Percentiles rank a stretch among this genome's conserved stretches.
Evolutionary conservation across 2,113 vertebrate genomes (phyloP).

Genomic region (Nannobrachium achirus): DNA sequence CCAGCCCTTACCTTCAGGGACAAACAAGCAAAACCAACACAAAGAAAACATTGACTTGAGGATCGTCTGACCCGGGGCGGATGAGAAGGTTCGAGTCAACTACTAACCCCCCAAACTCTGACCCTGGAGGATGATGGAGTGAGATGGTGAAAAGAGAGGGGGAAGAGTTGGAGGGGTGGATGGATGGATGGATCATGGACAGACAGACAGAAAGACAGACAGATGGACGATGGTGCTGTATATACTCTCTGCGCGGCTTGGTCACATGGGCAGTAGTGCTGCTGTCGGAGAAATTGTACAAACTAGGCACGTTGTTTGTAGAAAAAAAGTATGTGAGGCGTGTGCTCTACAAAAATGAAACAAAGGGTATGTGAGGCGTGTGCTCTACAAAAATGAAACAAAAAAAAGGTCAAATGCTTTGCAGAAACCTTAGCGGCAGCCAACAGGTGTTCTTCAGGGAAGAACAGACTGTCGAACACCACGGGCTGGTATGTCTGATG

Average conservation of each 20-base stretch:
- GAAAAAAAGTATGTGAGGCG: conserved; percentile 50
- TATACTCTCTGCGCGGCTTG: conserved; percentile 54
- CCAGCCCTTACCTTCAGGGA: too few species aligned
- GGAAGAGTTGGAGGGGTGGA: conserved; percentile 2
- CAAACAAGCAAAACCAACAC: too few species aligned
- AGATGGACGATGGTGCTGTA: conserved; percentile 29
- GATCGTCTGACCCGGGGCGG: neutral
- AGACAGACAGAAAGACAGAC: conserved; percentile 18
- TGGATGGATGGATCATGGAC: conserved; percentile 5
- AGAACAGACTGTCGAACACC: conserved; percentile 1
- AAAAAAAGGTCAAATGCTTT: conserved; percentile 27
- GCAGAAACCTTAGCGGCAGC: conserved; percentile 16
- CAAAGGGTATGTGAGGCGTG: conserved; percentile 42
- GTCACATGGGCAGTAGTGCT: conserved; percentile 67
- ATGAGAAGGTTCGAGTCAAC: neutral
- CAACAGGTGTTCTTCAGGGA: neutral
- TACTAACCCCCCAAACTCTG: conserved; percentile 12
- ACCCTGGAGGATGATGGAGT: neutral
- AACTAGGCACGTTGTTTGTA: conserved; percentile 71
- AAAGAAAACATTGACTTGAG: too few species aligned
- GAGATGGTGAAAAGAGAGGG: neutral
- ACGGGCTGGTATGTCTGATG: too few species aligned
- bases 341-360: conserved; percentile 53
- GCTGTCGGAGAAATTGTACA: conserved; percentile 66
- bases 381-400: conserved; percentile 46